These are phyloP conservation scores for Psittacula derbiana DNA, from an alignment of 2,797 vertebrate genomes.

Conservation along the genomic window DNA sequence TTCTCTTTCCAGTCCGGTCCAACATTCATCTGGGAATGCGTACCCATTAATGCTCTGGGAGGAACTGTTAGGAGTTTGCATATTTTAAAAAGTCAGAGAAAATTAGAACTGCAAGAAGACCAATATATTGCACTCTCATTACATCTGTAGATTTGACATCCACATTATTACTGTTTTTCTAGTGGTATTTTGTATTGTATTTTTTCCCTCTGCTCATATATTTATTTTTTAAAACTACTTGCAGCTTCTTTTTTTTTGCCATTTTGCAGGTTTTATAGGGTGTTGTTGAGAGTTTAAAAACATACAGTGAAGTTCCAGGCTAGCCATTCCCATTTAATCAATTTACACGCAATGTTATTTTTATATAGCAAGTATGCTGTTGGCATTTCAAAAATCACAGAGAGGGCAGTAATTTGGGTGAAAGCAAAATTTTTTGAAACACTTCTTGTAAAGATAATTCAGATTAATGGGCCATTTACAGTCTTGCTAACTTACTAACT, in stretches of 20 bases:
- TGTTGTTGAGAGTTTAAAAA: neutral
- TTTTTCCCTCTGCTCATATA: neutral
- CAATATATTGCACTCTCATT: neutral
- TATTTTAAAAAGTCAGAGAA: constrained; percentile 41
- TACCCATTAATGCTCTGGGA: constrained; percentile 14
- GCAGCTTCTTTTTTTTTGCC: neutral
- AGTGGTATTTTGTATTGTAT: neutral
- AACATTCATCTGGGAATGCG: neutral
- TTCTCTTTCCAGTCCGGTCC: constrained; percentile 20
- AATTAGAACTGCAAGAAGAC: constrained; percentile 16
- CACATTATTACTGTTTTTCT: neutral
- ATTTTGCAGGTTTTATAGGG: neutral
- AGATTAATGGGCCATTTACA: constrained; percentile 83
- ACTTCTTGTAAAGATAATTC: constrained; percentile 88
- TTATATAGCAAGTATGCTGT: constrained; percentile 71
- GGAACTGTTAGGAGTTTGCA: neutral
- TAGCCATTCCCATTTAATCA: neutral
- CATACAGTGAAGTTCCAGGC: neutral
- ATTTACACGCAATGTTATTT: constrained; percentile 62
- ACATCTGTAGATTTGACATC: neutral
- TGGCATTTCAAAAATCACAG: constrained; percentile 84
- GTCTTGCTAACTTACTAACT: constrained; percentile 77
- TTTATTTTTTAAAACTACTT: neutral
- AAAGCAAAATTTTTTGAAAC: constrained; percentile 62
- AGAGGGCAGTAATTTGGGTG: constrained; percentile 58